phyloP scores from a whole-genome alignment of 1,140 invertebrate genomes.

The Euura saliciscinereae region DNA sequence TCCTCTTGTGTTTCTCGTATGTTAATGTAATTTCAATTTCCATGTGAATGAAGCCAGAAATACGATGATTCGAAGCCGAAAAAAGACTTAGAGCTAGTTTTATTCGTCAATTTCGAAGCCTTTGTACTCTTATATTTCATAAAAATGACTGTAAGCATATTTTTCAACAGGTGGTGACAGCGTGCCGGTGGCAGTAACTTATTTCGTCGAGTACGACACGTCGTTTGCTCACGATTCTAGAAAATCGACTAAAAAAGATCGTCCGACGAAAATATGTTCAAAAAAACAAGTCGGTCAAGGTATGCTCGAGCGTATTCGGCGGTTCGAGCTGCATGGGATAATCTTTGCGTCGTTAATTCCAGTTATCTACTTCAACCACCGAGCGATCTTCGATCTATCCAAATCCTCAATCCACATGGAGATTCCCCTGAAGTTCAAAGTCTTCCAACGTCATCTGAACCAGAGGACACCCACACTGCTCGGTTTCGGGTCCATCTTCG shows the following conservation, averaged over 20 bases:
- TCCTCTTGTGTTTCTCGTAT: constrained; percentile 45
- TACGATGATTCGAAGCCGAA: too few species aligned
- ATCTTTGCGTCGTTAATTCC: background rate
- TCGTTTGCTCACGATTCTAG: constrained; percentile 25
- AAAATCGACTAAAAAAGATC: constrained; percentile 38
- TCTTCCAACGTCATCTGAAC: constrained; percentile 47
- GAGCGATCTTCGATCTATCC: constrained; percentile 39
- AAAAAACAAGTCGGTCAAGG: constrained; percentile 43
- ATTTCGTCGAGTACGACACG: constrained; percentile 47
- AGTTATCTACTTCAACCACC: constrained; percentile 49
- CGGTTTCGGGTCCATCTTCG: constrained; percentile 41
- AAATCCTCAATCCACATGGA: constrained; percentile 33
- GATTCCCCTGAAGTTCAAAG: constrained; percentile 43
- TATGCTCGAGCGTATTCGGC: constrained; percentile 14
- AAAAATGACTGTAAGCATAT: background rate
- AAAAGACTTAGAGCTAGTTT: too few species aligned
- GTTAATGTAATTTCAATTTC: constrained; percentile 23
- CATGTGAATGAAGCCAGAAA: background rate
- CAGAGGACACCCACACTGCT: constrained; percentile 45
- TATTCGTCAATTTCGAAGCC: too few species aligned
- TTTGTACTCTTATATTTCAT: too few species aligned
- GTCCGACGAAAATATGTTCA: constrained; percentile 42
- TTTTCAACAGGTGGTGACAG: constrained; percentile 33
- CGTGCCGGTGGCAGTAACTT: constrained; percentile 37
- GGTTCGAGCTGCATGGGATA: too few species aligned